Conservation (phyloP, 2,797 vertebrate genomes). For the Sebastes trivittatus region DNA sequence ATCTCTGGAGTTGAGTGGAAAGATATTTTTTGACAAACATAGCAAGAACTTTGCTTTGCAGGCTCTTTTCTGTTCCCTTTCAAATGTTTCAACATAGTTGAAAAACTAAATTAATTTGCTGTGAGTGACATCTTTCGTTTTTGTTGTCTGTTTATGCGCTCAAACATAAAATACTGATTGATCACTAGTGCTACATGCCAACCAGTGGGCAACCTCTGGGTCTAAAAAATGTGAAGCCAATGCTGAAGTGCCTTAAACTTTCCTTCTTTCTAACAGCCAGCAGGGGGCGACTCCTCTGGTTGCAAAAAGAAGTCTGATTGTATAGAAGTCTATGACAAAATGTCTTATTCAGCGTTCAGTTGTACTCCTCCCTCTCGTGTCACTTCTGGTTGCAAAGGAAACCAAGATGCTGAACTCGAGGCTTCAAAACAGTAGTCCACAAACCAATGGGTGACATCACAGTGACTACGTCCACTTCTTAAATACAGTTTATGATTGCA, state of each 20-base stretch:
- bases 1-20: background rate
- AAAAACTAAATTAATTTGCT: background rate
- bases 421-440: too few species aligned
- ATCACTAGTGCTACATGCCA: background rate
- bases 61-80: background rate
- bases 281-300: too few species aligned
- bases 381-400: too few species aligned
- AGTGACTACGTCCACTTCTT: too few species aligned
- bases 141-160: background rate
- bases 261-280: accelerated
- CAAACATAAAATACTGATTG: background rate
- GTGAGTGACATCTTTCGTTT: background rate
- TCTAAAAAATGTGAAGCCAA: too few species aligned
- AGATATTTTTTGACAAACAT: background rate
- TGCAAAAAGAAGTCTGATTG: too few species aligned
- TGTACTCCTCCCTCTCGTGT: too few species aligned
- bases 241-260: accelerated
- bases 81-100: background rate
- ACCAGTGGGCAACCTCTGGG: too few species aligned
- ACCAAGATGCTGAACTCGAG: too few species aligned
- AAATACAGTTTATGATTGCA: accelerated
- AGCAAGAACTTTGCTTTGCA: too few species aligned
- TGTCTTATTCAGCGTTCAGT: too few species aligned
- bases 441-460: accelerated
- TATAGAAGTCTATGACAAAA: too few species aligned